Evolutionary conservation across 2,797 vertebrate genomes (phyloP).

Genomic region (Squalus acanthias): DNA sequence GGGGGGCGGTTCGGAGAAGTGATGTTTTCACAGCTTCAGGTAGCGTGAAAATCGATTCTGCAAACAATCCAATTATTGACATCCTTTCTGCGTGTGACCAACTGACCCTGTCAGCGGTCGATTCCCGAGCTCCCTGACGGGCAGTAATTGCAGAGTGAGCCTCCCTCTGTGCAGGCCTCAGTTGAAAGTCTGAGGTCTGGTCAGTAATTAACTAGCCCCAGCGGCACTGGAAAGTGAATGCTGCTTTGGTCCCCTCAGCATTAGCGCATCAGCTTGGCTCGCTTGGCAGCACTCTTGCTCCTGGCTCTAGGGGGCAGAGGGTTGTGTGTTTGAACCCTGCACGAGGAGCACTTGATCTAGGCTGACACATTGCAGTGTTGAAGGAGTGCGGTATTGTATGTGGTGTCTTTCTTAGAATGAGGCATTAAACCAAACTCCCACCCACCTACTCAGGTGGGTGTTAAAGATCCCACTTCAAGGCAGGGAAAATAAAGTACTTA

Average conservation of each 20-base stretch:
- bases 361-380: background rate
- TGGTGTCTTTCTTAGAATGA: background rate
- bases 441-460: too few relatives aligned
- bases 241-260: background rate
- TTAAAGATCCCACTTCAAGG: background rate
- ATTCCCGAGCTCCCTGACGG: background rate
- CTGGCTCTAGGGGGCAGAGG: background rate
- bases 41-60: conserved; percentile 35
- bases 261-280: background rate
- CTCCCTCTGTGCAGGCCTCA: background rate
- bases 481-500: background rate
- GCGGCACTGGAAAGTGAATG: background rate
- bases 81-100: accelerated
- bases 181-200: background rate
- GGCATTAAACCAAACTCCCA: background rate
- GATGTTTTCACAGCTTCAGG: background rate
- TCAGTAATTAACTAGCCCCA: conserved; percentile 14
- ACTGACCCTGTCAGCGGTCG: background rate
- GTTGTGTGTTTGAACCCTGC: background rate
- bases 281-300: background rate
- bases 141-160: background rate
- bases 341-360: background rate
- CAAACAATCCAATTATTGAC: conserved; percentile 30
- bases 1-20: background rate
- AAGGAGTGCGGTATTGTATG: too few relatives aligned